A percentile compares a stretch with the other conserved stretches of the same genome.
Evolutionary conservation across 2,797 vertebrate genomes (phyloP).

Genomic region (Betta splendens): DNA sequence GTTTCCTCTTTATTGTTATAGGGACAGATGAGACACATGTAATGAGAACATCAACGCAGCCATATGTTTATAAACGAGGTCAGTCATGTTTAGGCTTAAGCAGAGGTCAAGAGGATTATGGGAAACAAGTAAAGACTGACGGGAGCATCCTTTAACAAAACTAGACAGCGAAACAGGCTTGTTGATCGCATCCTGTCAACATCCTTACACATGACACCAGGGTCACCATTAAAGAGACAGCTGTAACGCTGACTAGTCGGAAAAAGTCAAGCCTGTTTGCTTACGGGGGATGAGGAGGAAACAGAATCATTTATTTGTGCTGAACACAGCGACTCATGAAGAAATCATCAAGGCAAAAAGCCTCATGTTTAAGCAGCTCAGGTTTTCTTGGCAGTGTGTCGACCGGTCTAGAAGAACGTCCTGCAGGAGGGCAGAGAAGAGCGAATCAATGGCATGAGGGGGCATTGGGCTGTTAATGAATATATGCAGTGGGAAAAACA

Average conservation of each 20-base stretch:
- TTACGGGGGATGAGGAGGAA: slow-evolving; percentile 1
- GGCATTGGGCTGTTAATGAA: not conserved
- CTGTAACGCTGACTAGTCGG: not conserved
- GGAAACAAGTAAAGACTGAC: slow-evolving; percentile 16
- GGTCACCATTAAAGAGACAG: not conserved
- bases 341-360: slow-evolving; percentile 10
- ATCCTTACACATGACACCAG: not conserved
- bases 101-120: slow-evolving; percentile 5
- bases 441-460: not conserved
- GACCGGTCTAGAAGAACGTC: slow-evolving; percentile 89
- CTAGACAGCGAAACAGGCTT: not conserved
- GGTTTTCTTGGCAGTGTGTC: slow-evolving; percentile 47
- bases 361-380: slow-evolving; percentile 16
- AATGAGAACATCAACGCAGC: slow-evolving; percentile 2
- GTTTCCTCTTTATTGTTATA: not conserved
- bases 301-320: not conserved
- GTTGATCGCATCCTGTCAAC: not conserved
- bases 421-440: slow-evolving; percentile 70
- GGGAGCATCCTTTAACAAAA: slow-evolving; percentile 4
- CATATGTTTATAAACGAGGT: not conserved
- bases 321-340: not conserved
- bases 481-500: not conserved
- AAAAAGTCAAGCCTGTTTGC: not conserved
- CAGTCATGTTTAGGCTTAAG: not conserved
- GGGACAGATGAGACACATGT: slow-evolving; percentile 5